Conservation (phyloP, 1,140 invertebrate genomes). For the Drosophila sturtevanti region DNA sequence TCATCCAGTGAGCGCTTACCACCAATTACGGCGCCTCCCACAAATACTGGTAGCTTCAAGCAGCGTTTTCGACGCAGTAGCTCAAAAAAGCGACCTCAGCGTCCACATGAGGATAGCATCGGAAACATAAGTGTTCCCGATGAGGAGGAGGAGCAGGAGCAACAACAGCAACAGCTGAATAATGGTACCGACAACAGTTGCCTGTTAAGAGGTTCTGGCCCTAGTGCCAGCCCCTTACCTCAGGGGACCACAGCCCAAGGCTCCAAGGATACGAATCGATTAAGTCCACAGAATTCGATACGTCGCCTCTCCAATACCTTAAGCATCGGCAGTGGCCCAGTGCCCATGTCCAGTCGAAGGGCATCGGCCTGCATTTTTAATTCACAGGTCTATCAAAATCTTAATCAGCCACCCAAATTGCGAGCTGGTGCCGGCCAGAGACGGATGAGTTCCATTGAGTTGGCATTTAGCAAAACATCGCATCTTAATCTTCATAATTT, state of each 20-base stretch:
- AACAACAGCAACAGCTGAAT: conserved; percentile 62
- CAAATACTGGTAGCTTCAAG: conserved; percentile 64
- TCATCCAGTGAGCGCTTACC: conserved; percentile 63
- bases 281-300: conserved; percentile 90
- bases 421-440: conserved; percentile 63
- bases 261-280: conserved; percentile 85
- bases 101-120: conserved; percentile 27
- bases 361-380: conserved; percentile 81
- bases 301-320: conserved; percentile 74
- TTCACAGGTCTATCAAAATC: conserved; percentile 81
- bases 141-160: conserved; percentile 66
- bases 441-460: conserved; percentile 81
- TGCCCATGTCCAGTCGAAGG: conserved; percentile 67
- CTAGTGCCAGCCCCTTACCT: conserved; percentile 12
- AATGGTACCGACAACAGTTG: conserved; percentile 70
- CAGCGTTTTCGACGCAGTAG: conserved; percentile 75
- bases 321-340: conserved; percentile 64
- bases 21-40: conserved; percentile 29
- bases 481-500: conserved; percentile 78
- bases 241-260: neutral
- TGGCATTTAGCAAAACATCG: conserved; percentile 79
- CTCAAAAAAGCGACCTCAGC: conserved; percentile 62
- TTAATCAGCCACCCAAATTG: conserved; percentile 76
- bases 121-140: conserved; percentile 19
- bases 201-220: conserved; percentile 28